A percentile compares a stretch with the other conserved stretches of the same genome.
These are phyloP conservation scores for Dryoscopus gambensis DNA, from an alignment of 2,113 vertebrate species.

Conservation along the genomic window DNA sequence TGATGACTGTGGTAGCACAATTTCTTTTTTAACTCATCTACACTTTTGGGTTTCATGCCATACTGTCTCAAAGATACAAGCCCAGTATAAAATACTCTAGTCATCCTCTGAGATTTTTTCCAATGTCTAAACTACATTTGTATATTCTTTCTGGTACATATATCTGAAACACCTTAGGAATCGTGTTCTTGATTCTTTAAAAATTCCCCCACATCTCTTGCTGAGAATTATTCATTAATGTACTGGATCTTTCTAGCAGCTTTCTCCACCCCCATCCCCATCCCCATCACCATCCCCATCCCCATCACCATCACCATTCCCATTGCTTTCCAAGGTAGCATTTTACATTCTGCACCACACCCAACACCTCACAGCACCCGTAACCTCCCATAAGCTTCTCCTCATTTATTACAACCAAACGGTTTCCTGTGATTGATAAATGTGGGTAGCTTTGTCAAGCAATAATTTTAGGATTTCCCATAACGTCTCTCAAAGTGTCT, in stretches of 20 bases:
- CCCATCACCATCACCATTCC: neutral
- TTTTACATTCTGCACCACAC: neutral
- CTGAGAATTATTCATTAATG: neutral
- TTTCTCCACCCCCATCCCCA: neutral
- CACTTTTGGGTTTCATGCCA: neutral
- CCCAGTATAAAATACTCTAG: neutral
- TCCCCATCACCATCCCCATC: neutral
- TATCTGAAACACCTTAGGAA: neutral
- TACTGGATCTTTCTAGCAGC: neutral
- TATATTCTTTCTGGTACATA: neutral
- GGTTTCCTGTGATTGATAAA: neutral
- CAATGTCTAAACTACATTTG: neutral
- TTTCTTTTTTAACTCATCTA: neutral
- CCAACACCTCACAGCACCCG: neutral
- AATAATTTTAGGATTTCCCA: neutral
- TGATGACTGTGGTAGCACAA: neutral
- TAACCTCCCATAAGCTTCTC: neutral
- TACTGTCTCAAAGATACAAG: neutral
- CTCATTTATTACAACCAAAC: neutral
- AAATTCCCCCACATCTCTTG: accelerated
- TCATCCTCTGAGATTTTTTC: neutral
- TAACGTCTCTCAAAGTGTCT: neutral
- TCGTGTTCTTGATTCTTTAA: neutral
- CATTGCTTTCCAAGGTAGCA: neutral
- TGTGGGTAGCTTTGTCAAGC: neutral